phyloP scores from a whole-genome alignment of 2,113 vertebrate genomes.

The Theristicus caerulescens region DNA sequence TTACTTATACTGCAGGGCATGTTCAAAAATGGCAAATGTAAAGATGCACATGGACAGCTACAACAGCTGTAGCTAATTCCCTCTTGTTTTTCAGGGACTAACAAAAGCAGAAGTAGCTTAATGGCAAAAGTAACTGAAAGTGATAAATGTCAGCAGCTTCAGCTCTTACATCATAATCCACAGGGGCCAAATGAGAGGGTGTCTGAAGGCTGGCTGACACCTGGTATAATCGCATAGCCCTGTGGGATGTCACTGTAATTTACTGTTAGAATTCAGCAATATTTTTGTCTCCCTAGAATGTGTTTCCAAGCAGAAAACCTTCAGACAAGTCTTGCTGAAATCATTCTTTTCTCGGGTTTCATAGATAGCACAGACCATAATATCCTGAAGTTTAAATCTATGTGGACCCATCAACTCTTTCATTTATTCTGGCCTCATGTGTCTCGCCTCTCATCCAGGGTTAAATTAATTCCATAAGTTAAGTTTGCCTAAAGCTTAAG shows the following conservation, averaged over 20 bases:
- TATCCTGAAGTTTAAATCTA: background rate
- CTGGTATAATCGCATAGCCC: background rate
- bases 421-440: background rate
- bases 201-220: background rate
- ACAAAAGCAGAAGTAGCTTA: background rate
- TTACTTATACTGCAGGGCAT: background rate
- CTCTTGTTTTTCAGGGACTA: background rate
- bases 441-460: background rate
- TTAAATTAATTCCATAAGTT: background rate
- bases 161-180: background rate
- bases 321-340: background rate
- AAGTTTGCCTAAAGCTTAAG: background rate
- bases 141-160: background rate
- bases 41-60: background rate
- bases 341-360: background rate
- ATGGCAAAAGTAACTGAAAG: background rate
- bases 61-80: background rate
- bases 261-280: background rate
- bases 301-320: background rate
- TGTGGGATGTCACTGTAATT: background rate
- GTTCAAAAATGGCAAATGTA: background rate
- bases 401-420: background rate
- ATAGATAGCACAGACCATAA: background rate
- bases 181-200: background rate
- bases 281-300: background rate